Base-by-base conservation (phyloP, 2,888 invertebrate species). In the Sepioteuthis lessoniana region DNA sequence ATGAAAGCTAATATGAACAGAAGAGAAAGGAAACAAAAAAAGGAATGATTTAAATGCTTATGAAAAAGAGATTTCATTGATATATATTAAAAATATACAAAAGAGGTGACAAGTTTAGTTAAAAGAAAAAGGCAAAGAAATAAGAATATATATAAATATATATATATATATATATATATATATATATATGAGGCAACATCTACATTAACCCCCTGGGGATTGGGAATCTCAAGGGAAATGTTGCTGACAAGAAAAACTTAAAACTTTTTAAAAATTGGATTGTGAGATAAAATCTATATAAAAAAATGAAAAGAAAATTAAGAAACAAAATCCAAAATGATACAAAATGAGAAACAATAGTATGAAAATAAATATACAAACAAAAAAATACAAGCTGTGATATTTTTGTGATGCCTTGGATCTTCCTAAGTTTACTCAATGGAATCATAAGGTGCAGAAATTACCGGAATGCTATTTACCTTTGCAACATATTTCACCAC, bases 401-500 rank as follows among this genome's bases (percentile, higher is more conserved):
- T 92, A 92, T 92, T 92, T 92, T 92, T 92, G 92, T 47, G 46
- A 92, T 92, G 92, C 92, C 92, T 92, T 92, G 92, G 92, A 92
- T 92, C 92, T 92, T 92, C 92, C 92, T 92, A 92, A 31, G 76
- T 92, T 92, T 92, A 92, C 92, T 92, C 31, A 92, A 46, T 92
- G 92, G 92, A 92, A 92, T 92, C 31, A 92, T 92, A 92, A 92
- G 92, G 92, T 92, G 42, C 46, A 47, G 92, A 92, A 47, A 92
- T 92, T 92, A 92, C 92, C 92, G 92, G 92, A 92, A 92, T 92
- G 92, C 92, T 92, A 92, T 92, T 76, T 92, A 92, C 92, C 92
- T 92, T 92, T 92, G 92, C 92, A 92, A 92, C 47, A 92, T 42
- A 47, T 92, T 92, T 92, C 42, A 46, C 92, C 35, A 92, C 92